Percentiles rank a stretch among this genome's conserved stretches.
These are phyloP conservation scores for Falco berigora DNA, from an alignment of 2,797 vertebrate species.

Conservation along the genomic window DNA sequence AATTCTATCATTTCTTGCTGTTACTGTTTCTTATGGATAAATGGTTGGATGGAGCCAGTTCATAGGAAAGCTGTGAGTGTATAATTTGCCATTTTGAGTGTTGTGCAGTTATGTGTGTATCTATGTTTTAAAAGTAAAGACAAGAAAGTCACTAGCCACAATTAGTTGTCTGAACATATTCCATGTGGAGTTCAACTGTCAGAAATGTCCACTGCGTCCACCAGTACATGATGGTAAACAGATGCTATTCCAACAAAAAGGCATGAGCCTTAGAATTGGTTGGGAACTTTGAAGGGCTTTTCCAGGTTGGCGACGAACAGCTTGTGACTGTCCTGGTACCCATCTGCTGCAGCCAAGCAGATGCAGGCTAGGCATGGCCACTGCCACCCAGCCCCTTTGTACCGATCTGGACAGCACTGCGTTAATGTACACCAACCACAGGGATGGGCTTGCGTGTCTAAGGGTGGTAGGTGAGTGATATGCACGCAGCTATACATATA, in stretches of 20 bases:
- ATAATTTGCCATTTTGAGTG: not conserved
- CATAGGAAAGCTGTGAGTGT: not conserved
- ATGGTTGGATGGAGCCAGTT: not conserved
- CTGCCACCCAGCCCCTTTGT: not conserved
- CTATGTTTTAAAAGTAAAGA: not conserved
- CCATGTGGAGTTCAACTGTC: not conserved
- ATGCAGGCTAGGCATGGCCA: accelerated
- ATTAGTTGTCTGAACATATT: not conserved
- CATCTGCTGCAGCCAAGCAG: accelerated
- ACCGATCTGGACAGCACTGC: not conserved
- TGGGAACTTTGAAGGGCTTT: not conserved
- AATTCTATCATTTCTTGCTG: not conserved
- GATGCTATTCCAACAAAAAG: not conserved
- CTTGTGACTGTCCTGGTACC: no score
- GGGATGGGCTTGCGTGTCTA: not conserved
- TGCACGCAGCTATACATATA: accelerated
- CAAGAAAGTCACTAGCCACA: not conserved
- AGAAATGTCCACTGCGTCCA: not conserved
- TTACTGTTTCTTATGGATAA: not conserved
- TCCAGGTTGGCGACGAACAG: no score
- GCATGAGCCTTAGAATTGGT: not conserved
- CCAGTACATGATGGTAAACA: not conserved
- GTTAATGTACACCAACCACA: accelerated
- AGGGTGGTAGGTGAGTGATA: not conserved
- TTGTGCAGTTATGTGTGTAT: not conserved